Base-by-base conservation (phyloP, 2,113 vertebrate genomes). In the Megaceryle maxima region DNA sequence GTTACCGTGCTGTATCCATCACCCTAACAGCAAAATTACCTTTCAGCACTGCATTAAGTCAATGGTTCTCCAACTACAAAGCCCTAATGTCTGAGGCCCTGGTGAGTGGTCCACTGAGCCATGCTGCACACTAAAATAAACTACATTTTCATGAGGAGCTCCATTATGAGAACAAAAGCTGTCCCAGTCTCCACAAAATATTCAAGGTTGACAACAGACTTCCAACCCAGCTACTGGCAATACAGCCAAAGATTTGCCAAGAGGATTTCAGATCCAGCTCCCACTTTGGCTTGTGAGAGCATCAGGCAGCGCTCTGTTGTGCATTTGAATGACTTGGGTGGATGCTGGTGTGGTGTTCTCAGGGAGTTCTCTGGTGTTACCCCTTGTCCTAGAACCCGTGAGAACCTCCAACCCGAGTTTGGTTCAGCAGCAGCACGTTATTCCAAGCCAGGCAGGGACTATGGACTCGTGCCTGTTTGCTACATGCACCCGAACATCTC, bases 381-480 rank as follows among this genome's bases (percentile, higher is more conserved):
- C 16, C 4, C 0, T 2, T 39, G 24, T 51, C 20, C 41, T 39
- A 25, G 43, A 46, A 6, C 28, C 55, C n/a, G 33, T 3, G 51
- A 53, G 69, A 57, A 41, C 9, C 9, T 67, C 41, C 41, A 50
- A 24, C 2, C 41, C 16, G 1, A 53, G 24, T 7, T 15, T 4
- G 6, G 26, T 19, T 20, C 37, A 37, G 37, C 0, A 3, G 44
- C 66, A 75, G 66, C 29, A 22, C 18, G 50, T 19, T 4, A 18
- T 41, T 44, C 70, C 66, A 51, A 69, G 44, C 24, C 83, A 50
- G 50, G 26, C n/a, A 39, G 25, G 59, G 39, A 11, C 35, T 22
- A 4, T 0, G 1, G 43, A 13, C 5, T 64, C 0, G 0, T 9
- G 41, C 14, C 35, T 26, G 0, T 44, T 37, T 24, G 5, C 13